Conservation (phyloP, 2,797 vertebrate genomes). For the Cyclura pinguis region DNA sequence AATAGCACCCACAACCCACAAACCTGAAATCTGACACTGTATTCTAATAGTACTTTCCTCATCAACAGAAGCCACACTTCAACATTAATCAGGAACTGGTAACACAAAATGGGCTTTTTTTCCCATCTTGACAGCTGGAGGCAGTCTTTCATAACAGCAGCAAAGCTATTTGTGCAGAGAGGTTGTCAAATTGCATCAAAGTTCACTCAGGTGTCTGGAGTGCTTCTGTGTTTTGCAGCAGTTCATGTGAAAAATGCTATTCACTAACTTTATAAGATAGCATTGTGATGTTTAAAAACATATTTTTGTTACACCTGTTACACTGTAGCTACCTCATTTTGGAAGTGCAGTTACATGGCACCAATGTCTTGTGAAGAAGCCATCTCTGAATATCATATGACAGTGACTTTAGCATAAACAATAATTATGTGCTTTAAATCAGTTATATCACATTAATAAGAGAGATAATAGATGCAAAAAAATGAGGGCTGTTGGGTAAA, state of each 20-base stretch:
- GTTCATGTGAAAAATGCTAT: neutral
- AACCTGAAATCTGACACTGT: conserved; percentile 11
- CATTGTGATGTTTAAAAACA: neutral
- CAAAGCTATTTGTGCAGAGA: conserved; percentile 2
- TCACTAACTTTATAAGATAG: too few relatives aligned
- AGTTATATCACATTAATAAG: conserved; percentile 60
- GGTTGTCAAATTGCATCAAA: neutral
- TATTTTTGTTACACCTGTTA: neutral
- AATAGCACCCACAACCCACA: neutral
- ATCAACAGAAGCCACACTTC: neutral
- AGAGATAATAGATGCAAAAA: conserved; percentile 69
- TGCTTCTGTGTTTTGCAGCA: accelerated
- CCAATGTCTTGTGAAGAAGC: neutral
- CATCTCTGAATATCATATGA: accelerated
- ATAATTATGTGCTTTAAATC: conserved; percentile 64
- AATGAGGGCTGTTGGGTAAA: conserved; percentile 63
- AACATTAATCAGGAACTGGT: conserved; percentile 20
- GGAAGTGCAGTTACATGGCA: neutral
- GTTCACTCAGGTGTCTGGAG: neutral
- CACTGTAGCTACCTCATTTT: accelerated
- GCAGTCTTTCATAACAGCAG: conserved; percentile 11
- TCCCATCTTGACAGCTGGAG: conserved; percentile 34
- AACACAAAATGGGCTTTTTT: neutral
- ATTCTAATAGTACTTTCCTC: conserved; percentile 6
- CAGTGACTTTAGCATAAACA: conserved; percentile 60